Evolutionary conservation across 2,888 invertebrate genomes (phyloP), one percentile per base, ranked within the genome.

Genomic region (Tetragonisca angustula): DNA sequence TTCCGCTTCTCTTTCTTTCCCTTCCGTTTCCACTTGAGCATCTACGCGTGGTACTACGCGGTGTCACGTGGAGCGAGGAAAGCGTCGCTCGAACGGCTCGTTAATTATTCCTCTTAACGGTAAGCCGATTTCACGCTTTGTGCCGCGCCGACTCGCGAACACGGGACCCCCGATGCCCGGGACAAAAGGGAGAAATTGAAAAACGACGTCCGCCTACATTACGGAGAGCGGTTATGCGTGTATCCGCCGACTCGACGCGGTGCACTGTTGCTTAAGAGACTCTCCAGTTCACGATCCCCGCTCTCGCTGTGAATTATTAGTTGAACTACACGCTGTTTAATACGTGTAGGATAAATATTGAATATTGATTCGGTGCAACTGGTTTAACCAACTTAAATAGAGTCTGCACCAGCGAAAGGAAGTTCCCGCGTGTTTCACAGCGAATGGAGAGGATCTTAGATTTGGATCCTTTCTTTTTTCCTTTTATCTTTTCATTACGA

Each of bases 11-110:
- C 9, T 9, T 43, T 43, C 43, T 13, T 64, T 21, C 83, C 85
- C 86, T 89, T 90, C 89, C 84, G 88, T 84, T 90, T 90, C 89
- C 87, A 82, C 85, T 90, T 82, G 76, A 81, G 71, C 2, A 77
- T 59, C 43, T 43, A 43, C 43, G 11, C 11, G 1, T 0, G 9
- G 2, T 43, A 43, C 43, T 11, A 11, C 72, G 73, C 52, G 76
- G 4, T 52, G 67, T 68, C 77, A 76, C 75, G 75, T 69, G 85
- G 73, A 81, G 65, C 68, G 36, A 43, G 43, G 32, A 49, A 62
- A 36, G 71, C 83, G 67, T 56, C 79, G 83, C 81, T 89, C 82
- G 78, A 79, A 75, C 72, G 69, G 70, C 79, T 81, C 84, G 80
- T 90, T 89, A 90, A 88, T 89, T 88, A 88, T 79, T 76, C 79